Base-by-base conservation (phyloP, 2,113 vertebrate genomes). In the Muscicapa adusta region DNA sequence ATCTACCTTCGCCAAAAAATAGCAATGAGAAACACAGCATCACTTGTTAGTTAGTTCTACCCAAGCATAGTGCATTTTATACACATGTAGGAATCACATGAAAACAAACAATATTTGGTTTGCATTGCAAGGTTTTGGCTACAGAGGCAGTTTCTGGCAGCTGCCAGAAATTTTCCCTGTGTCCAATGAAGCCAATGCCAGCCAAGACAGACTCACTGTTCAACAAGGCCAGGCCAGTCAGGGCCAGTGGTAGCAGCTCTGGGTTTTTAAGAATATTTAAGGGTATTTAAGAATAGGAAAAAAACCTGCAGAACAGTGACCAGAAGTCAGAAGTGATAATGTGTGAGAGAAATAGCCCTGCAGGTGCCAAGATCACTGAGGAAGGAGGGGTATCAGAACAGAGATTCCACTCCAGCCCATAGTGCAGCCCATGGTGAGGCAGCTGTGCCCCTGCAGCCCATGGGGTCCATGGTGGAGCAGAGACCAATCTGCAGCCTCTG, bases 181-280 rank as follows among this genome's bases (percentile, higher is more conserved):
- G 54, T 68, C 33, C 0, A 0, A 43, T 18, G 16, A 17, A 43
- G 54, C 22, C 40, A 42, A 10, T 54, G 18, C 40, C 12, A 0
- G 34, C 31, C 42, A 29, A 48, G 47, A 53, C 3, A 45, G 60
- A 36, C 38, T 10, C 1, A 0, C 22, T 33, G 9, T 15, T 18
- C 18, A 54, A 19, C 15, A 28, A 67, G 60, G 45, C 47, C 18
- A 34, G 60, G 40, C 40, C 40, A 14, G 22, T 24, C 31, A 56
- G 23, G 11, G 31, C 18, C 9, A 25, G 26, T 36, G 23, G 26
- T 9, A 80, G 40, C 4, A 20, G 17, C 13, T 36, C 53, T 54
- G 22, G 7, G 22, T 28, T 60, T 73, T 61, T 61, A 54, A 61
- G 26, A 79, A 20, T 5, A 12, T 45, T 45, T 45, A 45, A 45